Evolutionary conservation across 2,113 vertebrate genomes (phyloP).

Genomic region (Gymnogyps californianus): DNA sequence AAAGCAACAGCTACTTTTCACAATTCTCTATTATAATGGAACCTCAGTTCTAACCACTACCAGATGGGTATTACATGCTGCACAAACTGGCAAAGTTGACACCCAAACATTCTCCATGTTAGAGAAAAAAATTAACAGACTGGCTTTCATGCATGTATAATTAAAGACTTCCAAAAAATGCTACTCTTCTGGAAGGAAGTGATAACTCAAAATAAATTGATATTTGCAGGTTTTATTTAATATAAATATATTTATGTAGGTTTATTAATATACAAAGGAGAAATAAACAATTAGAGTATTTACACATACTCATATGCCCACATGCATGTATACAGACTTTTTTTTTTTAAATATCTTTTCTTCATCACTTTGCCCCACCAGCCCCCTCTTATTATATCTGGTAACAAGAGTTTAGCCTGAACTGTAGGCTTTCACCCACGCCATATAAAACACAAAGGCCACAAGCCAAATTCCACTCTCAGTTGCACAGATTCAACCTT

Average conservation of each 20-base stretch:
- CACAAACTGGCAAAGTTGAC: neutral
- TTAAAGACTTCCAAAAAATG: neutral
- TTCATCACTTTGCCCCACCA: neutral
- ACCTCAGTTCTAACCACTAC: neutral
- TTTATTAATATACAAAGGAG: neutral
- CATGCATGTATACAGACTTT: neutral
- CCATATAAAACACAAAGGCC: neutral
- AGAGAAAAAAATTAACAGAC: neutral
- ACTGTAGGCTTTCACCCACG: neutral
- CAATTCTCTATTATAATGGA: neutral
- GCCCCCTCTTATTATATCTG: neutral
- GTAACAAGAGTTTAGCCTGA: neutral
- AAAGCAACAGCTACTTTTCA: neutral
- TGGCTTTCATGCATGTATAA: neutral
- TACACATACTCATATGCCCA: neutral
- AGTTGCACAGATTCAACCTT: neutral
- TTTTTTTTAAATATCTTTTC: neutral
- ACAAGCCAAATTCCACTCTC: constrained; percentile 24
- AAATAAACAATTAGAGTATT: neutral
- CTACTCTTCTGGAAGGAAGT: neutral
- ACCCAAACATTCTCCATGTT: neutral
- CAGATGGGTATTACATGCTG: neutral
- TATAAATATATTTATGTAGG: neutral
- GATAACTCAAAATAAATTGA: neutral
- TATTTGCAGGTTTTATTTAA: neutral